Evolutionary conservation across 2,113 vertebrate genomes (phyloP), one percentile per base, ranked within the genome.

Genomic region (Rissa tridactyla): DNA sequence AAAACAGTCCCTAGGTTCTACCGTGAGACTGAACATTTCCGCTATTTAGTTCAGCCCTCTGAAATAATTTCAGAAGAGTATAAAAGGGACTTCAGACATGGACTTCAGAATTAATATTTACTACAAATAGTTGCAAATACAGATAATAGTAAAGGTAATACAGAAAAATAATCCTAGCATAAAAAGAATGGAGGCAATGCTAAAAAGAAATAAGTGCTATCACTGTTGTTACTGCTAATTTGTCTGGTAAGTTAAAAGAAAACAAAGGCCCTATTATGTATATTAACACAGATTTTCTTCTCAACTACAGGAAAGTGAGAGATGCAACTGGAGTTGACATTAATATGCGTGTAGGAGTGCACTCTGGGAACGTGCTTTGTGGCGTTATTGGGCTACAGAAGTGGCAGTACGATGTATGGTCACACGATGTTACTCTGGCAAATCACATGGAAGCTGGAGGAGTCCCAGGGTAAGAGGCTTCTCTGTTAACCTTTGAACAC

Each of bases 331-430:
- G 99, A 34, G 99, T 99, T 27, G 99, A 99, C 40, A 99, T 99
- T 68, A 99, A 99, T 93, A 99, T 99, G 99, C 98, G 99, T 0
- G 99, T 99, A 0, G 99, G 99, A 13, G 99, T 99, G 60, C 99
- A 99, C 94, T 99, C 99, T 2, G 99, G 99, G 73, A 99, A 99
- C 3, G 99, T 99, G 34, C 98, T 99, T 40, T 99, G 99, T n/a
- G 99, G 99, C 0, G 99, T 99, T 13, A 99, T 99, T 20, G 99
- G 99, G 42, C 98, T 99, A 47, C 99, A 99, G 98, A 99, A 99
- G 95, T 99, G 99, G 99, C 99, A 99, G 82, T 99, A 99, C 1
- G 99, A 99, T 32, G 99, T 99, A 27, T 99, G 99, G 99, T 99
- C 99, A 66, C 99, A 99, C 55, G 99, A 99, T 38, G 99, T 99